Percentiles rank a stretch among this genome's conserved stretches.
phyloP scores from a whole-genome alignment of 1,140 invertebrate genomes.

The Brachionus koreanus region DNA sequence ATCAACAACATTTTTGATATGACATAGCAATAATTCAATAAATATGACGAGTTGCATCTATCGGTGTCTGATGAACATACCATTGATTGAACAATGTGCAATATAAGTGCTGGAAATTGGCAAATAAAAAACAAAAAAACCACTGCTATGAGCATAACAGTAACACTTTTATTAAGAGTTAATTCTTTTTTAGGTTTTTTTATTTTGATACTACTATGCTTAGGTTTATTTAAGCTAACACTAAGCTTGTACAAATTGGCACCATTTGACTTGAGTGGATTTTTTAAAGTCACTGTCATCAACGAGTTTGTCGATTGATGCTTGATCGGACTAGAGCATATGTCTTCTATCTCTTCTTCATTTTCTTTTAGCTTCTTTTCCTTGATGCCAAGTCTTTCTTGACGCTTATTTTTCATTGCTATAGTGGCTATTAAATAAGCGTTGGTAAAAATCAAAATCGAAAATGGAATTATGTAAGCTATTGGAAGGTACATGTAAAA shows the following conservation, averaged over 20 bases:
- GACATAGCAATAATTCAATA: not conserved
- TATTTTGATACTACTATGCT: not conserved
- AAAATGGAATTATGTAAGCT: constrained; percentile 26
- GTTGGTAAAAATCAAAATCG: constrained; percentile 31
- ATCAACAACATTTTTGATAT: constrained; percentile 28
- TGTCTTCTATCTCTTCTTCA: not conserved
- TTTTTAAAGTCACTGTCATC: constrained; percentile 18
- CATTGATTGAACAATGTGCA: constrained; percentile 7
- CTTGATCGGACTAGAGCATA: not conserved
- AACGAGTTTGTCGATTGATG: not conserved
- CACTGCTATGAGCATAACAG: constrained; percentile 16
- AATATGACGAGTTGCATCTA: not conserved
- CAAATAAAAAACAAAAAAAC: constrained; percentile 42
- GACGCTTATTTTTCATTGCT: not conserved
- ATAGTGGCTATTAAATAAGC: not conserved
- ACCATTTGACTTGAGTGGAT: not conserved
- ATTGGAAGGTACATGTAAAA: constrained; percentile 21
- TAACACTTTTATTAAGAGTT: not conserved
- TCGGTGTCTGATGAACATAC: not conserved
- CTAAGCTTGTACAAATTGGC: not conserved
- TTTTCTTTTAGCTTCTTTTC: not conserved
- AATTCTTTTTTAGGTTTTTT: not conserved
- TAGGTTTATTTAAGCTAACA: not conserved
- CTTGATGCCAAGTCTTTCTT: not conserved
- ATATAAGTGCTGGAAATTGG: constrained; percentile 23